Base-by-base conservation (phyloP, 2,888 invertebrate species). In the Rhagonycha fulva region DNA sequence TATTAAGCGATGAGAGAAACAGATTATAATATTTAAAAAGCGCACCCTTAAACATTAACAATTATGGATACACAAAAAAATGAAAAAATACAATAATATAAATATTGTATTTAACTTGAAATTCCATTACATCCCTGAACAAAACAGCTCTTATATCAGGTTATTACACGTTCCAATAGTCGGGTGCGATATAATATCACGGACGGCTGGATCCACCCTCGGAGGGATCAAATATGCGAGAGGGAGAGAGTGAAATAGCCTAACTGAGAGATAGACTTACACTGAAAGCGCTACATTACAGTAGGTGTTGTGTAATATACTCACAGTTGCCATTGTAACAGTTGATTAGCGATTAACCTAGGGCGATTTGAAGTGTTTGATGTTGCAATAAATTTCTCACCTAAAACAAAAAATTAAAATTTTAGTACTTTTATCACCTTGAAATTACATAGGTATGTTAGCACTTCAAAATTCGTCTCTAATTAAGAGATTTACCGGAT, bases 141-240 rank as follows among this genome's bases (percentile, higher is more conserved):
- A 74, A 74, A 76, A 78, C 78, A 76, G 76, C 78, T 75, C 78
- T 78, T 78, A 78, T 78, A 78, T 78, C 78, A 78, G 78, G 78
- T 84, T 85, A 86, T 86, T 85, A 84, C 85, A 85, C 86, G 84
- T 84, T 83, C 84, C 84, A 85, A 85, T 85, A 84, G 85, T 82
- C 83, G 81, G 82, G 81, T 81, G 84, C 82, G 83, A 82, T 85
- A 84, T 84, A 86, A 86, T 86, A 84, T 86, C 84, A 85, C 85
- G 83, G 83, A 82, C 83, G 83, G 83, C 82, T 83, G 84, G 76
- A 71, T 78, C 73, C 78, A 78, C 78, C 78, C 78, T 78, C 76
- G 70, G 71, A 79, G 75, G 77, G 79, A 75, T 74, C 73, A 68
- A 77, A 74, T 69, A 76, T 68, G 76, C 68, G 73, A 77, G 77